Evolutionary conservation across 1,140 invertebrate species (phyloP).

Genomic region (Araneus ventricosus): DNA sequence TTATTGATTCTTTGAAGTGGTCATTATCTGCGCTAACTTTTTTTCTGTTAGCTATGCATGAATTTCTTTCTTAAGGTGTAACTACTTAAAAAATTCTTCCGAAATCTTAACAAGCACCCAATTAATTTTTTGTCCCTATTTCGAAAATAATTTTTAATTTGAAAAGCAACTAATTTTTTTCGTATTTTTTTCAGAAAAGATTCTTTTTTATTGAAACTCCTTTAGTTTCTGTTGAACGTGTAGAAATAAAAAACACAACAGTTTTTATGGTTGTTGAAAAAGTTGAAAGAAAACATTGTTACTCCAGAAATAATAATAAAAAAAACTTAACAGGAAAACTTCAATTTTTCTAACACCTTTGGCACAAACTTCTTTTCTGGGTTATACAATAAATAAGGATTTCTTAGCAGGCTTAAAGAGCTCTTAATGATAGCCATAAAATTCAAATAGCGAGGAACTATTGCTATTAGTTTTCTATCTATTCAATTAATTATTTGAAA

Average conservation of each 20-base stretch:
- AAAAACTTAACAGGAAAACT: background rate
- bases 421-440: no score
- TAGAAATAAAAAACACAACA: background rate
- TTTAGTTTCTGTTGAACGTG: background rate
- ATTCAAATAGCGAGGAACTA: no score
- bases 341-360: background rate
- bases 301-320: background rate
- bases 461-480: no score
- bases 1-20: conserved; percentile 26
- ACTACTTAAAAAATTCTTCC: conserved; percentile 11
- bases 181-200: background rate
- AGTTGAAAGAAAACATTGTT: background rate
- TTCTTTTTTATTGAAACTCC: background rate
- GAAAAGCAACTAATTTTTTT: background rate
- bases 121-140: conserved; percentile 34
- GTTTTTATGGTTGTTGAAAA: background rate
- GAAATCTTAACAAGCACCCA: conserved; percentile 20
- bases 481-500: no score
- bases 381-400: no score
- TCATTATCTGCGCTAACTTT: conserved; percentile 8
- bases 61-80: conserved; percentile 26
- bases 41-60: conserved; percentile 12
- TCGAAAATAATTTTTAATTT: conserved; percentile 6
- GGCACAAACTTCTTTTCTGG: no score
- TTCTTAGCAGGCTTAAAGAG: no score